Evolutionary conservation across 2,797 vertebrate genomes (phyloP).

Genomic region (Onychomys arenicola): DNA sequence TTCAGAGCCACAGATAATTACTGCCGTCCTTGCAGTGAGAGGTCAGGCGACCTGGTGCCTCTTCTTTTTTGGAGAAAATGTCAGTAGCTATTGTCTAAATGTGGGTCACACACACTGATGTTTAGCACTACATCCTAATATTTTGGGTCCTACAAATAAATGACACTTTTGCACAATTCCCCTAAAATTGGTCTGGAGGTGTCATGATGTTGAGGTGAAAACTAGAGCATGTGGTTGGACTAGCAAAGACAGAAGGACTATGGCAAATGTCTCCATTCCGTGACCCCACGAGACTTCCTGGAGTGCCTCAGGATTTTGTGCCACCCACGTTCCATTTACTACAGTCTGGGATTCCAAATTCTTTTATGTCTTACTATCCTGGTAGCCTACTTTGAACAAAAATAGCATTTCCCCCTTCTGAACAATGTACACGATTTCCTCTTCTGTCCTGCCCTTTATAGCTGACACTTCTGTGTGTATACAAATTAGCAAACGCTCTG

Average conservation of each 20-base stretch:
- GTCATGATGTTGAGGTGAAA: background rate
- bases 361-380: background rate
- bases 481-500: background rate
- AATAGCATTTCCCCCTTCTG: background rate
- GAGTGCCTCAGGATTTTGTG: background rate
- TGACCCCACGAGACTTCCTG: background rate
- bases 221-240: background rate
- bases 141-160: background rate
- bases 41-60: background rate
- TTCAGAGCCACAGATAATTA: background rate
- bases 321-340: background rate
- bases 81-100: constrained; percentile 36
- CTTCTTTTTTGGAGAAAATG: background rate
- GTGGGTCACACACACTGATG: background rate
- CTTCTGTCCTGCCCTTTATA: background rate
- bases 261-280: background rate
- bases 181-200: constrained; percentile 28
- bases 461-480: background rate
- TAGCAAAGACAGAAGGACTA: background rate
- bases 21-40: background rate
- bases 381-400: background rate
- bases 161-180: background rate
- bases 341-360: background rate
- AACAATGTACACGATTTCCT: background rate
- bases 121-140: background rate